These are phyloP conservation scores for Pseudocheirus occidentalis DNA, from an alignment of 2,797 vertebrate species.

Conservation along the genomic window DNA sequence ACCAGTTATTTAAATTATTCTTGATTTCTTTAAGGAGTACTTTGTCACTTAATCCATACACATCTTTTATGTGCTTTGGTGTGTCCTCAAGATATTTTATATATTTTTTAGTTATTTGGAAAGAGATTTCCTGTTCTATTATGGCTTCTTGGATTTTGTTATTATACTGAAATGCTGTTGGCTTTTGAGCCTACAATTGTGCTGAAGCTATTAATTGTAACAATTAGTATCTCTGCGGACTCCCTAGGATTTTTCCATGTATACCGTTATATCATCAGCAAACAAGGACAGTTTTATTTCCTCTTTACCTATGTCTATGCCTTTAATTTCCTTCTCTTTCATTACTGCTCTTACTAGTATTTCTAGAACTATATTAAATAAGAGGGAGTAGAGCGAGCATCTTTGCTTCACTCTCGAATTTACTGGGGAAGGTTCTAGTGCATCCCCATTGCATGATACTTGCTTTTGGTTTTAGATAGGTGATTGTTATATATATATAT, in stretches of 20 bases:
- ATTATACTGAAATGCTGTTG: background rate
- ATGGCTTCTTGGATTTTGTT: background rate
- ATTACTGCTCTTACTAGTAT: background rate
- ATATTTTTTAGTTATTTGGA: background rate
- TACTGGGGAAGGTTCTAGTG: background rate
- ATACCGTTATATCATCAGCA: background rate
- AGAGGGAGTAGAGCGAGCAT: background rate
- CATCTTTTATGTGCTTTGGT: background rate
- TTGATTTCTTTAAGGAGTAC: background rate
- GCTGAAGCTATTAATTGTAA: background rate
- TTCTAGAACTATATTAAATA: background rate
- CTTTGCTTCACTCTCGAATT: background rate
- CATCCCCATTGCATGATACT: background rate
- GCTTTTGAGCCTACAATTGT: background rate
- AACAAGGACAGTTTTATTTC: background rate
- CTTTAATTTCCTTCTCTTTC: background rate
- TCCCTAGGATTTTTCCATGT: background rate
- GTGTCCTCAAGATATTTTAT: background rate
- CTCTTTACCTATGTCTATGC: background rate
- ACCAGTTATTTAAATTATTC: background rate
- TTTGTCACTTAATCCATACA: background rate
- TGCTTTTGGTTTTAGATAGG: background rate
- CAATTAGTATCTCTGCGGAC: background rate
- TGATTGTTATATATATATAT: too few species aligned
- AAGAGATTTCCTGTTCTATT: background rate